A percentile compares a stretch with the other conserved stretches of the same genome.
Evolutionary conservation across 2,113 vertebrate genomes (phyloP).

Genomic region (Xyrauchen texanus): DNA sequence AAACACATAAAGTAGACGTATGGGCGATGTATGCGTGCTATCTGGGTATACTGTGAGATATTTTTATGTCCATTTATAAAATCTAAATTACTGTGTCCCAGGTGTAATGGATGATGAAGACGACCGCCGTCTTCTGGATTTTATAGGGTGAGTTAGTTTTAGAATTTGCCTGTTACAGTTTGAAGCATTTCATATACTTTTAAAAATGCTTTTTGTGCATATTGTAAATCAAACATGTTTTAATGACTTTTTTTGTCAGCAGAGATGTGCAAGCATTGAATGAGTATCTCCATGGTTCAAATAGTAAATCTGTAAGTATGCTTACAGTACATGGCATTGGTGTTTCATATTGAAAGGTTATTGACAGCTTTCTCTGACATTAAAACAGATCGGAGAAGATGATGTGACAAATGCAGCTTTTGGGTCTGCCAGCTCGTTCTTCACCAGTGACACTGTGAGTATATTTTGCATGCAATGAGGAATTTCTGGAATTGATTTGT

Average conservation of each 20-base stretch:
- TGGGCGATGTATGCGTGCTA: too few relatives aligned
- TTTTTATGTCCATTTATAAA: background rate
- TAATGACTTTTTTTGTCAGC: conserved; percentile 42
- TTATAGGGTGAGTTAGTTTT: conserved; percentile 87
- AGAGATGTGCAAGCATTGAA: conserved; percentile 96
- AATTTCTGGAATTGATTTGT: background rate
- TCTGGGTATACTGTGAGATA: too few relatives aligned
- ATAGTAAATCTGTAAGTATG: conserved; percentile 92
- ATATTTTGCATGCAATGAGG: background rate
- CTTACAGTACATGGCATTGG: background rate
- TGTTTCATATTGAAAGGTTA: background rate
- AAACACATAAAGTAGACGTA: too few relatives aligned
- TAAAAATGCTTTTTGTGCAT: background rate
- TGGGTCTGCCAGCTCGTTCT: conserved; percentile 90
- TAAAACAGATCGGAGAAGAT: conserved; percentile 80
- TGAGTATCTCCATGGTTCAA: conserved; percentile 95
- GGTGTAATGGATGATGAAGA: conserved; percentile 99
- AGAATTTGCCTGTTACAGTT: background rate
- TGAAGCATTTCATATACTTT: background rate
- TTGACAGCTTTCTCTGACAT: conserved; percentile 7
- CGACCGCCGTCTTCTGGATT: conserved; percentile 98
- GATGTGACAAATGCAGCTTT: conserved; percentile 90
- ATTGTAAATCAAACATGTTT: background rate
- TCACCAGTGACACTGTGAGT: conserved; percentile 86
- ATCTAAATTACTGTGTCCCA: conserved; percentile 63